These are phyloP conservation scores for Belgica antarctica DNA, from an alignment of 2,888 invertebrate species.

Conservation along the genomic window DNA sequence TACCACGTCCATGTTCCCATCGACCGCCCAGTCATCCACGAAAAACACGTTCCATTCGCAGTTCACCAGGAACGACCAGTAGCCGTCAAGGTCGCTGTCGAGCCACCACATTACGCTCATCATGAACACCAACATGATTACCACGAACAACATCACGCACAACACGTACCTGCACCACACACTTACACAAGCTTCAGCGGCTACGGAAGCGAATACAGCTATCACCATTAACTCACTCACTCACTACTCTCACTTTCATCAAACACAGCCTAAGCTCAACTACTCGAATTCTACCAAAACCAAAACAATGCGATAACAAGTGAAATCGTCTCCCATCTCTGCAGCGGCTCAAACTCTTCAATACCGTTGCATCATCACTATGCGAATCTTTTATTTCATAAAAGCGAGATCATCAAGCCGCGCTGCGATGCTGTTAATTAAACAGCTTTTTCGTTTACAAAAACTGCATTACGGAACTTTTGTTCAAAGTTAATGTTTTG, in stretches of 20 bases:
- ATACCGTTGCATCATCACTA: neutral
- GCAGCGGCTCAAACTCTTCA: neutral
- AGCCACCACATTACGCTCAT: slow-evolving; percentile 57
- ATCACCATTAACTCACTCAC: slow-evolving; percentile 33
- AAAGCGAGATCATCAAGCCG: neutral
- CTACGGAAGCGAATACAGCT: slow-evolving; percentile 41
- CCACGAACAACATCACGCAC: slow-evolving; percentile 52
- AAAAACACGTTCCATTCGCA: slow-evolving; percentile 48
- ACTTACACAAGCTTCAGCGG: slow-evolving; percentile 46
- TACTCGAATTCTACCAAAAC: neutral
- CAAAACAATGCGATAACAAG: neutral
- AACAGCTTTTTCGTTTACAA: too few relatives aligned
- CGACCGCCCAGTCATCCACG: slow-evolving; percentile 57
- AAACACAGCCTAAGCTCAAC: neutral
- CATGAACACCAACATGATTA: slow-evolving; percentile 50
- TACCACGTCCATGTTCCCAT: slow-evolving; percentile 68
- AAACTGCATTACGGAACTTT: too few relatives aligned
- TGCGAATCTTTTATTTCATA: neutral
- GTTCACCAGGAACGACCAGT: slow-evolving; percentile 55
- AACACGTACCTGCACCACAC: neutral
- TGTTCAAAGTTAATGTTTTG: neutral
- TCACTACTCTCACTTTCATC: neutral
- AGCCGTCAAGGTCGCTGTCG: slow-evolving; percentile 62
- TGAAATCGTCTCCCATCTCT: neutral
- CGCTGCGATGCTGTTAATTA: too few relatives aligned